Evolutionary conservation across 64 coral and sea anemone species (phyloP), one percentile per base, ranked within the genome.

Genomic region (Catalaphyllia jardinei): DNA sequence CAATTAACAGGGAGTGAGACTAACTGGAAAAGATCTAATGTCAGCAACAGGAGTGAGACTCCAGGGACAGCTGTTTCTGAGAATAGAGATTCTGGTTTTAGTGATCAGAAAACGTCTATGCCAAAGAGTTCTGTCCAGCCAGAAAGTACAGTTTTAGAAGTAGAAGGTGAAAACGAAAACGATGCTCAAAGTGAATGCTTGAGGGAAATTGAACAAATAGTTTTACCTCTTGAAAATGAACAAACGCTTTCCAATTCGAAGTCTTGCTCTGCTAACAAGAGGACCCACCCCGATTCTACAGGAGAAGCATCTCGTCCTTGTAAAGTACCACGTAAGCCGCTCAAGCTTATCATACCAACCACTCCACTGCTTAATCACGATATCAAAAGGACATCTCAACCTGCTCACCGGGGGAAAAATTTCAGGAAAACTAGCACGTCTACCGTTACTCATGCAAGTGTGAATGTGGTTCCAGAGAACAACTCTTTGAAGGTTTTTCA

Each of bases 331-430:
- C 31, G 31, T 4, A 85, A 85, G 14, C 31, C 33, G 17, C 81
- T 63, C 10, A 85, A 85, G n/a, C 81, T 85, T 27, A 71, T 85
- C 38, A 85, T 85, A 71, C 81, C 81, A 64, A 30, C 31, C 24
- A 22, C 22, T 50, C 22, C 16, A 46, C 25, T 46, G 3, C 8
- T 10, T 10, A n/a, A 42, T 65, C 59, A 30, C 9, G 8, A 8
- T 42, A 60, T 22, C 5, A 83, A 80, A 4, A 31, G 54, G 25
- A 35, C 29, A 4, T 4, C 10, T 4, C 19, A 22, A 24, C 22
- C 80, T 67, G 30, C 29, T 29, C 1, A 27, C 63, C 24, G 17
- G 0, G 8, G 20, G 18, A 78, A 5, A 33, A 22, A 15, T 38
- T 61, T 30, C 10, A 63, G 8, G 15, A 83, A 83, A 42, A 46